Evolutionary conservation across 2,113 vertebrate genomes (phyloP).

Genomic region (Perognathus longimembris): DNA sequence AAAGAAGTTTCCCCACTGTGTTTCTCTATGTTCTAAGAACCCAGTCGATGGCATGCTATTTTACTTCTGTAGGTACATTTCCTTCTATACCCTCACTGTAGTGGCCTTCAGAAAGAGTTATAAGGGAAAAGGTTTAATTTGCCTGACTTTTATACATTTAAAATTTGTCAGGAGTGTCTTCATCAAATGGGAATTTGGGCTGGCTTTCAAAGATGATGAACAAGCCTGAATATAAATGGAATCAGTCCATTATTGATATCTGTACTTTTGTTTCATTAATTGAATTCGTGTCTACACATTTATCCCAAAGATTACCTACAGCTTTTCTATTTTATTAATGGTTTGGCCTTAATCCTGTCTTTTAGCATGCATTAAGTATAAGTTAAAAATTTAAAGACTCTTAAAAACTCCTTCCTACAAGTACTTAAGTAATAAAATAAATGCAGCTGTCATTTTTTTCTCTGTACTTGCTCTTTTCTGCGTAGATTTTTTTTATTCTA

Average conservation of each 20-base stretch:
- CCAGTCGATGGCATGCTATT: not conserved
- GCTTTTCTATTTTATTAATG: constrained; percentile 55
- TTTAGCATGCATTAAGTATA: not conserved
- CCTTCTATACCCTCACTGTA: not conserved
- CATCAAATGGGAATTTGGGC: constrained; percentile 46
- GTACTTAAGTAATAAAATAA: constrained; percentile 14
- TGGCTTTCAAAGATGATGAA: constrained; percentile 44
- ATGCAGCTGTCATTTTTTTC: not conserved
- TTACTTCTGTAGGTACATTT: not conserved
- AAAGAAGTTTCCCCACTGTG: not conserved
- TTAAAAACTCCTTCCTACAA: constrained; percentile 25
- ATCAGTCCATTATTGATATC: constrained; percentile 49
- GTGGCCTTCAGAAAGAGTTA: constrained; percentile 33
- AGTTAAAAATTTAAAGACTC: not conserved
- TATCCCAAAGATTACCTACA: constrained; percentile 28
- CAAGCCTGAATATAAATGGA: constrained; percentile 45
- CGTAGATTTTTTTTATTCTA: not conserved
- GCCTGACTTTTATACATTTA: constrained; percentile 24
- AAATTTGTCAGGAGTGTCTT: constrained; percentile 56
- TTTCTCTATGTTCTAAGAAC: not conserved
- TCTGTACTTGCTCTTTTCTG: constrained; percentile 13
- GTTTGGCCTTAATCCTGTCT: constrained; percentile 16
- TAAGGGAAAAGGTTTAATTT: constrained; percentile 44
- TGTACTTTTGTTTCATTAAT: constrained; percentile 60
- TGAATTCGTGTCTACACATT: constrained; percentile 60